Evolutionary conservation across 1,140 invertebrate genomes (phyloP).

Genomic region (Carposina sasakii): DNA sequence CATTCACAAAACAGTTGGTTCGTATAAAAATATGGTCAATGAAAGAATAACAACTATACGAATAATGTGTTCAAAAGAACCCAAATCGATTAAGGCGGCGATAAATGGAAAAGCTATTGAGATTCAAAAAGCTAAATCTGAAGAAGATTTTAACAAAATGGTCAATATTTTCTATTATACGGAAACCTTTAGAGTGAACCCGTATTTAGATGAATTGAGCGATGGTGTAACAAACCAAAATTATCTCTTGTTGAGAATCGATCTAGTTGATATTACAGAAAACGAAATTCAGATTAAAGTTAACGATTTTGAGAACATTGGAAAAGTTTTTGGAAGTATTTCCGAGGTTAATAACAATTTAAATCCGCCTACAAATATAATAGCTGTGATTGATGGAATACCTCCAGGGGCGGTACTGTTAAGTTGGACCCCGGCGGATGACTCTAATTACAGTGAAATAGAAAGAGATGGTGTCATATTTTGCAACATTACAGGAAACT

Average conservation of each 20-base stretch:
- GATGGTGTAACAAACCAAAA: slow-evolving; percentile 28
- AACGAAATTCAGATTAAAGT: slow-evolving; percentile 49
- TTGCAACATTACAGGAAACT: slow-evolving; percentile 34
- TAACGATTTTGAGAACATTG: slow-evolving; percentile 29
- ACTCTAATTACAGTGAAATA: slow-evolving; percentile 46
- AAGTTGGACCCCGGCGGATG: slow-evolving; percentile 30
- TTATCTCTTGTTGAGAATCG: slow-evolving; percentile 51
- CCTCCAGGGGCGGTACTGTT: slow-evolving; percentile 31
- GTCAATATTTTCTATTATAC: slow-evolving; percentile 42
- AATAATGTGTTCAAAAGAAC: slow-evolving; percentile 37
- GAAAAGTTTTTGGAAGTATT: slow-evolving; percentile 30
- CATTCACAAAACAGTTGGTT: slow-evolving; percentile 41
- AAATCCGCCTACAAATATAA: slow-evolving; percentile 25
- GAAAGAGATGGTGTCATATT: slow-evolving; percentile 45
- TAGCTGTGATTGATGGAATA: slow-evolving; percentile 18
- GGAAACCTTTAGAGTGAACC: slow-evolving; percentile 40
- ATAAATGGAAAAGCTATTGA: slow-evolving; percentile 33
- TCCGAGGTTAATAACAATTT: slow-evolving; percentile 17
- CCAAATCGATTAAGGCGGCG: slow-evolving; percentile 33
- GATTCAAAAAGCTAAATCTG: slow-evolving; percentile 31
- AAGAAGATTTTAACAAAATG: slow-evolving; percentile 33
- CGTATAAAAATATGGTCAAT: slow-evolving; percentile 37
- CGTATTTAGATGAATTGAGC: slow-evolving; percentile 34
- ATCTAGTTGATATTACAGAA: slow-evolving; percentile 38
- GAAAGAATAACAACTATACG: slow-evolving; percentile 45